These are phyloP conservation scores for Dastarcus helophoroides DNA, from an alignment of 2,888 invertebrate genomes.

Conservation along the genomic window DNA sequence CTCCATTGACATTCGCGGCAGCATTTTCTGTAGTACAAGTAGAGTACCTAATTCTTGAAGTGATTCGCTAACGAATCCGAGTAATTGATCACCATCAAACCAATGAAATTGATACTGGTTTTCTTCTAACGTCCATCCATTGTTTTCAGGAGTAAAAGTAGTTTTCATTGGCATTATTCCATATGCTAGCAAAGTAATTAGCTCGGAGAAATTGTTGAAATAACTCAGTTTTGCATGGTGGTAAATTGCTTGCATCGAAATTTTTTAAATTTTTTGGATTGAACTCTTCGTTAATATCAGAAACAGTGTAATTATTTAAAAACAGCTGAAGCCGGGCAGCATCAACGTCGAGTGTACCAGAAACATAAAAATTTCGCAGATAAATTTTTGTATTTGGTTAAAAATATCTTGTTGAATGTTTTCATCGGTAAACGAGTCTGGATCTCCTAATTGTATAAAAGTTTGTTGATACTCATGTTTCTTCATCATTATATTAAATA, in stretches of 20 bases:
- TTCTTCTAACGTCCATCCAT: conserved; percentile 14
- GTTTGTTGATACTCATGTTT: conserved; percentile 12
- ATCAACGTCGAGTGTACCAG: conserved; percentile 20
- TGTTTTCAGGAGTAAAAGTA: conserved; percentile 12
- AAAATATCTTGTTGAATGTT: conserved; percentile 8
- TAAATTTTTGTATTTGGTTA: conserved; percentile 12
- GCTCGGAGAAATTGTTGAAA: conserved; percentile 4
- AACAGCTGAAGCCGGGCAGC: conserved; percentile 16
- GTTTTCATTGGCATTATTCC: conserved; percentile 15
- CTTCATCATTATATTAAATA: conserved; percentile 13
- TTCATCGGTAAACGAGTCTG: conserved; percentile 9
- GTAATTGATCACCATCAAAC: conserved; percentile 11
- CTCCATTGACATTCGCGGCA: no score
- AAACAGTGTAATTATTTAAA: conserved; percentile 10
- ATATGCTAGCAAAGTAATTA: conserved; percentile 14
- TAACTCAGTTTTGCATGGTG: conserved; percentile 8
- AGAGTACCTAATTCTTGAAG: conserved; percentile 8
- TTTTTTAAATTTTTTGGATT: conserved; percentile 10
- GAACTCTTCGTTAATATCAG: conserved; percentile 13
- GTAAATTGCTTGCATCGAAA: conserved; percentile 12
- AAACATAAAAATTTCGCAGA: conserved; percentile 18
- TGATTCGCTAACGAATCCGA: conserved; percentile 8
- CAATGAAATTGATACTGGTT: conserved; percentile 11
- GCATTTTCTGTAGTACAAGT: conserved; percentile 3
- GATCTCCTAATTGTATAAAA: conserved; percentile 12